Percentiles rank a stretch among this genome's conserved stretches.
phyloP scores from a whole-genome alignment of 2,888 invertebrate genomes.

The Anorthoa munda region DNA sequence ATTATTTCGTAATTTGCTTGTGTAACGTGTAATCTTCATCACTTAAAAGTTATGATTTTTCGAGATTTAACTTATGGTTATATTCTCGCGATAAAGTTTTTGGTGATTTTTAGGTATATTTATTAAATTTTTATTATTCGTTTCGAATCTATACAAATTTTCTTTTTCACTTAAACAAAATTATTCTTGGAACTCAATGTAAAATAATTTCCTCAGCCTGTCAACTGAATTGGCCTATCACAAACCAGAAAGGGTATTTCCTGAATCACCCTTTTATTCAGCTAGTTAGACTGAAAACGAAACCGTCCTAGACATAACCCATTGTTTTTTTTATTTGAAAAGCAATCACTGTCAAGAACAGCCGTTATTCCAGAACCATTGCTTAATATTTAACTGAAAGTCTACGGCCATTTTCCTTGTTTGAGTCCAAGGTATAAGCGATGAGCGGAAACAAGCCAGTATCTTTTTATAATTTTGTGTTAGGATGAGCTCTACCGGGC shows the following conservation, averaged over 20 bases:
- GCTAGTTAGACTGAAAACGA: conserved; percentile 19
- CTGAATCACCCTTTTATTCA: conserved; percentile 15
- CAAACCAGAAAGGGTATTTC: conserved; percentile 9
- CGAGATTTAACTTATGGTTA: neutral
- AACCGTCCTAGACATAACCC: conserved; percentile 27
- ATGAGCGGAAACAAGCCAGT: neutral
- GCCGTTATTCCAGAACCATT: conserved; percentile 71
- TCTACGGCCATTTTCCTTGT: conserved; percentile 69
- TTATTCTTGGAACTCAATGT: neutral
- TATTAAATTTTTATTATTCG: neutral
- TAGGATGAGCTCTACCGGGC: too few species aligned
- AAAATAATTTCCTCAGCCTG: neutral
- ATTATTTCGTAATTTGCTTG: neutral
- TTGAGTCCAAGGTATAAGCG: conserved; percentile 28
- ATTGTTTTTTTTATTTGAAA: conserved; percentile 74
- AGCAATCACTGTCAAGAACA: conserved; percentile 83
- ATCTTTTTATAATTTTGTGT: neutral
- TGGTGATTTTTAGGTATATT: neutral
- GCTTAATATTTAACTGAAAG: conserved; percentile 83
- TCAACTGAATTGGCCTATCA: conserved; percentile 16
- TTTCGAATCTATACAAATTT: neutral
- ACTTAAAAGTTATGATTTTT: neutral
- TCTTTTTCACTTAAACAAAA: neutral
- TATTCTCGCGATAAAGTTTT: neutral
- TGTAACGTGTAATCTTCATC: conserved; percentile 2